phyloP scores from a whole-genome alignment of 2,113 vertebrate genomes.

The Chionis minor region DNA sequence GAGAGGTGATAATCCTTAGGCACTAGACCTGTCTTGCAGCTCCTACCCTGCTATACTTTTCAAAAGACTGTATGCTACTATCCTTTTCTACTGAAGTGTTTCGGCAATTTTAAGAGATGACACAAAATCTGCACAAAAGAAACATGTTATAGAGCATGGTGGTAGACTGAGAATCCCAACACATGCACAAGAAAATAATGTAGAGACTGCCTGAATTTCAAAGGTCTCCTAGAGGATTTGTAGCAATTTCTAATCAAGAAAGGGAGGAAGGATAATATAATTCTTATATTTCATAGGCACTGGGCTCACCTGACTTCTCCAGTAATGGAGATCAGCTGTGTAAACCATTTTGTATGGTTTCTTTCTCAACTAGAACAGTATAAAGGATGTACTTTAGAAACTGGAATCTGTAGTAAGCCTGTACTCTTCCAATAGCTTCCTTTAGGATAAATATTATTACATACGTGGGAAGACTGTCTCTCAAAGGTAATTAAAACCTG shows the following conservation, averaged over 20 bases:
- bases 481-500: background rate
- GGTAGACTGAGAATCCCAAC: background rate
- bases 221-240: background rate
- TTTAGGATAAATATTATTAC: background rate
- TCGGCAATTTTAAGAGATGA: background rate
- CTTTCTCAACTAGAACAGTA: background rate
- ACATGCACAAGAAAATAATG: background rate
- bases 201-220: background rate
- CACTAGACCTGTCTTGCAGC: background rate
- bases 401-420: background rate
- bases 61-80: background rate
- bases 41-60: background rate
- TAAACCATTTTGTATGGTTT: background rate
- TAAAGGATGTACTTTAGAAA: background rate
- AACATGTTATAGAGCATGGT: background rate
- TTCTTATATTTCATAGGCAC: background rate
- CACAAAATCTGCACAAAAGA: background rate
- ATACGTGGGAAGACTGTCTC: background rate
- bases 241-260: background rate
- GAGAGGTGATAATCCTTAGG: background rate
- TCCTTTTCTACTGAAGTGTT: background rate
- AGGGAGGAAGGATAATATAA: background rate
- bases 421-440: background rate
- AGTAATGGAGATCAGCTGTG: background rate
- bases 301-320: background rate